These are phyloP conservation scores for Athene noctua DNA, from an alignment of 2,113 vertebrate species.

Conservation along the genomic window DNA sequence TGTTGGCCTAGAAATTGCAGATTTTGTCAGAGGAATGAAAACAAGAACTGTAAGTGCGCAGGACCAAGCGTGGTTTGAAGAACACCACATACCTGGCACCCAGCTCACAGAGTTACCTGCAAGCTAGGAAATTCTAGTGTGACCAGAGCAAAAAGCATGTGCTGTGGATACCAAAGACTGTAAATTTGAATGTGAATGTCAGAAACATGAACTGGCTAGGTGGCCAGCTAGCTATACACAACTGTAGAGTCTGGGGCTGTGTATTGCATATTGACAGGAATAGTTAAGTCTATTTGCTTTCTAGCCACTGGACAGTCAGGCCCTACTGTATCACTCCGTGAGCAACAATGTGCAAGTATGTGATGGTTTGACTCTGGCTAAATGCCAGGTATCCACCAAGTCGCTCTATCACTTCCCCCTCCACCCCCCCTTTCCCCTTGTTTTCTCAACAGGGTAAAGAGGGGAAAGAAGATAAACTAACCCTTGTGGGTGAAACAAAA, in stretches of 20 bases:
- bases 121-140: not conserved
- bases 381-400: no score
- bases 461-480: no score
- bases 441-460: no score
- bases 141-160: rapidly evolving
- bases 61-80: not conserved
- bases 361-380: no score
- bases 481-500: no score
- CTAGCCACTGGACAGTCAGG: not conserved
- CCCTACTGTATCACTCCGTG: not conserved
- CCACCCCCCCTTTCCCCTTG: no score
- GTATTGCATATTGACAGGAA: not conserved
- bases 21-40: not conserved
- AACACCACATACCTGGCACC: not conserved
- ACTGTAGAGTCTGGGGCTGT: not conserved
- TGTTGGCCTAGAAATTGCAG: not conserved
- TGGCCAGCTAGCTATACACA: not conserved
- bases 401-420: no score
- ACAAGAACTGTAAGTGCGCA: not conserved
- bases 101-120: not conserved
- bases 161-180: not conserved
- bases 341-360: not conserved
- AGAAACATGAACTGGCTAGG: no score
- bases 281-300: not conserved
- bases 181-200: not conserved